Evolutionary conservation across 2,113 vertebrate species (phyloP).

Genomic region (Trogon melanurus): DNA sequence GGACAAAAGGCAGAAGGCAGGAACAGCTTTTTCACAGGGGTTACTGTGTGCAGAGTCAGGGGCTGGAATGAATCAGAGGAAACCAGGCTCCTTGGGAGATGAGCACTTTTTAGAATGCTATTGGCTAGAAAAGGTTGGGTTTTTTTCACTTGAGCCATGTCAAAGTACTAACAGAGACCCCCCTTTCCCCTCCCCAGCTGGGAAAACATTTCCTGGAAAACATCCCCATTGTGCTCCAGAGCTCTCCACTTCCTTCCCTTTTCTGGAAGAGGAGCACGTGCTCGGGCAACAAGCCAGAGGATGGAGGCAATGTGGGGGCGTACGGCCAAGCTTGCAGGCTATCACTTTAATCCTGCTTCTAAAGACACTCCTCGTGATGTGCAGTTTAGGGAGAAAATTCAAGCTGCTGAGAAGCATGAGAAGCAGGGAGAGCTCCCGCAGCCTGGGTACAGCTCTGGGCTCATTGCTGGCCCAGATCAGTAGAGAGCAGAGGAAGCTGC

Average conservation of each 20-base stretch:
- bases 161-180: conserved; percentile 2
- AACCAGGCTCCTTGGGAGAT: not conserved
- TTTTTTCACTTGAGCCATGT: not conserved
- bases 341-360: not conserved
- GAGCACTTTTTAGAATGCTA: not conserved
- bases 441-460: not conserved
- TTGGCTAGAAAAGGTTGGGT: not conserved
- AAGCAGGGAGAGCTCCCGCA: not conserved
- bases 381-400: not conserved
- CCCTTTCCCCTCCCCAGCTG: conserved; percentile 20
- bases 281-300: conserved; percentile 21
- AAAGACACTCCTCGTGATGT: not conserved
- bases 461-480: fast-evolving
- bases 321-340: not conserved
- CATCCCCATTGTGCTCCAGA: conserved; percentile 34
- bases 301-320: not conserved
- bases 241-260: conserved; percentile 42
- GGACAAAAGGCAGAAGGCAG: not conserved
- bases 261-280: conserved; percentile 21
- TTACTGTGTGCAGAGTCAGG: not conserved
- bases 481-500: not conserved
- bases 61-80: conserved; percentile 41
- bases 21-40: not conserved
- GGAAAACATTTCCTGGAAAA: conserved; percentile 66
- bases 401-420: not conserved